Base-by-base conservation (phyloP, 2,888 invertebrate genomes). In the Agrochola macilenta region DNA sequence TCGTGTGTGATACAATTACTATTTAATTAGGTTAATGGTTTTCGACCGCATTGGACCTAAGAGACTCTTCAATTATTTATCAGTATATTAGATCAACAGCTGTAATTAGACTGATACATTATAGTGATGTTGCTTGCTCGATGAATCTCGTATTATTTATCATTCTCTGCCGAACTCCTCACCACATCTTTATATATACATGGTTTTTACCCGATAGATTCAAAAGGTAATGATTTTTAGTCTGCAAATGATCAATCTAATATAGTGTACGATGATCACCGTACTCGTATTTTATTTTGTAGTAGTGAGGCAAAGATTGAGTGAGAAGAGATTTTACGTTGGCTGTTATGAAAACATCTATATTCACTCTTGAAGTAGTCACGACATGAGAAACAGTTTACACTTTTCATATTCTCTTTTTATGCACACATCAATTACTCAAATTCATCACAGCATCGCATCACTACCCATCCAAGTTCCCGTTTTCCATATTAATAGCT, bases 21-120 rank as follows among this genome's bases (percentile, higher is more conserved):
- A 61, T n/a, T n/a, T 87, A 87, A 87, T 88, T 87, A 60, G 84
- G 84, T 82, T 87, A 87, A 87, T 87, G 78, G 74, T 26, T 76
- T 12, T 1, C 49, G 23, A 65, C 72, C 71, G 12, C 70, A 68
- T 57, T 39, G 61, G 49, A 63, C 74, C 74, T 75, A 35, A 72
- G 83, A 75, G 84, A 86, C 78, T 74, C 52, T 79, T 69, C 63
- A 83, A 75, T 86, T 69, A 69, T 69, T 65, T 76, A 82, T 82
- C 78, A 85, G 57, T 71, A 61, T 77, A 83, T 74, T 86, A 79
- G 73, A 81, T 83, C 81, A 74, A 64, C 78, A 71, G 65, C 20
- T 35, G 79, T 86, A 79, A 87, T 86, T 86, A 83, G 60, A 68
- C 60, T 68, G 17, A 46, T 4, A 74, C 46, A 75, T 58, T 66